Evolutionary conservation across 2,888 invertebrate genomes (phyloP), one percentile per base, ranked within the genome.

Genomic region (Acrocyrtus sp.): DNA sequence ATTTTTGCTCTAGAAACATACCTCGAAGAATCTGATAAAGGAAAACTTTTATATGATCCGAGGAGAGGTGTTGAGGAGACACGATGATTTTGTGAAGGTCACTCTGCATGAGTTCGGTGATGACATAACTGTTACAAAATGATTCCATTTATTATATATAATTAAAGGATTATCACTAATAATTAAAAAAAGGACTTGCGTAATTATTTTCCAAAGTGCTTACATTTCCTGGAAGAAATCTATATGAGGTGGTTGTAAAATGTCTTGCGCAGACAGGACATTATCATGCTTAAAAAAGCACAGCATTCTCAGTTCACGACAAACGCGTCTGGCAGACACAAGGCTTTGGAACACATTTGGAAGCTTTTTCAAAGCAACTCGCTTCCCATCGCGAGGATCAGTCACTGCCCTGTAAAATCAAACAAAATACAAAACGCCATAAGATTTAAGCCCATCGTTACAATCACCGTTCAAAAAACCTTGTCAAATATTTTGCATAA

Each of bases 151-250:
- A n/a, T n/a, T 45, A 45, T 19, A 56, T 34, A 17, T 45, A 50
- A 10, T 26, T 24, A 19, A 43, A 47, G 34, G 34, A 8, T 34
- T 34, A 34, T 34, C 34, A 34, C 34, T 8, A 34, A 8, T 34
- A 34, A 34, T 34, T 34, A 34, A 34, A 34, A 34, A 5, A n/a
- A n/a, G n/a, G n/a, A n/a, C n/a, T n/a, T n/a, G n/a, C n/a, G n/a
- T n/a, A n/a, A n/a, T n/a, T n/a, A n/a, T n/a, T n/a, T n/a, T n/a
- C n/a, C n/a, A n/a, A n/a, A n/a, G n/a, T n/a, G 54, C 80, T 66
- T 96, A 98, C 97, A 99, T 96, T 93, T 99, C 98, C 89, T 98
- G 97, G 89, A 99, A 98, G 90, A 96, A 98, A 88, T 98, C 97
- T 87, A 97, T 91, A 88, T 96, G 96, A 82, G 98, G 96, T 83